These are phyloP conservation scores for Anthophora plumipes DNA, from an alignment of 2,888 invertebrate species.

Conservation along the genomic window DNA sequence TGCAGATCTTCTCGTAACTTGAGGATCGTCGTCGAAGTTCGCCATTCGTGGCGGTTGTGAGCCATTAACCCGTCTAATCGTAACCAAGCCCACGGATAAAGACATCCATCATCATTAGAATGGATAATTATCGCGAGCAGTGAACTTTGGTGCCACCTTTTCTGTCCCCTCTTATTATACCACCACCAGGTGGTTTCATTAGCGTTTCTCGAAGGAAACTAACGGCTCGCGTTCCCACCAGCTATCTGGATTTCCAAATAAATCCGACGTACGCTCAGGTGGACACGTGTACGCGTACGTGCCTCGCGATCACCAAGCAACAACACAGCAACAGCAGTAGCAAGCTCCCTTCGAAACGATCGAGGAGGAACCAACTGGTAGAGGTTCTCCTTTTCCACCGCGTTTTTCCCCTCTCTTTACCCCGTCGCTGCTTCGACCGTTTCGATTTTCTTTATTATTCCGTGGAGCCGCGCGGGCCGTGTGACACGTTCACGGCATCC, in stretches of 20 bases:
- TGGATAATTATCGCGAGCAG: conserved; percentile 71
- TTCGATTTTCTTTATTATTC: conserved; percentile 80
- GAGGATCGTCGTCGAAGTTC: conserved; percentile 12
- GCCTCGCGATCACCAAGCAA: conserved; percentile 43
- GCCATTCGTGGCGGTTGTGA: conserved; percentile 59
- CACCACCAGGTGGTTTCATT: conserved; percentile 59
- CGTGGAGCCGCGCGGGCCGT: conserved; percentile 75
- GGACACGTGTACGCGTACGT: conserved; percentile 74
- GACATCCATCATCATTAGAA: conserved; percentile 75
- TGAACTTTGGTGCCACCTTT: conserved; percentile 57
- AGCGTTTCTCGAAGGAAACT: conserved; percentile 69
- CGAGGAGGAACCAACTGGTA: conserved; percentile 39
- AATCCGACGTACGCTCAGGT: conserved; percentile 59
- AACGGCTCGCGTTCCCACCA: conserved; percentile 74
- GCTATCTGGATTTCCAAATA: conserved; percentile 74
- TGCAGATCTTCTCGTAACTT: not conserved
- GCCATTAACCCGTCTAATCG: conserved; percentile 72
- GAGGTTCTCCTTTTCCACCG: conserved; percentile 41
- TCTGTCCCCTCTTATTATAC: not conserved
- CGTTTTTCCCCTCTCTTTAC: conserved; percentile 35
- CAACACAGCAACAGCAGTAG: not conserved
- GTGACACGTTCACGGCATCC: conserved; percentile 82
- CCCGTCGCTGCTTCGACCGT: conserved; percentile 41
- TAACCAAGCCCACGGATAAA: conserved; percentile 66
- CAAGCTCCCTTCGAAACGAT: conserved; percentile 45